A percentile compares a stretch with the other conserved stretches of the same genome.
Evolutionary conservation across 2,888 invertebrate species (phyloP).

Genomic region (Idaea aversata): DNA sequence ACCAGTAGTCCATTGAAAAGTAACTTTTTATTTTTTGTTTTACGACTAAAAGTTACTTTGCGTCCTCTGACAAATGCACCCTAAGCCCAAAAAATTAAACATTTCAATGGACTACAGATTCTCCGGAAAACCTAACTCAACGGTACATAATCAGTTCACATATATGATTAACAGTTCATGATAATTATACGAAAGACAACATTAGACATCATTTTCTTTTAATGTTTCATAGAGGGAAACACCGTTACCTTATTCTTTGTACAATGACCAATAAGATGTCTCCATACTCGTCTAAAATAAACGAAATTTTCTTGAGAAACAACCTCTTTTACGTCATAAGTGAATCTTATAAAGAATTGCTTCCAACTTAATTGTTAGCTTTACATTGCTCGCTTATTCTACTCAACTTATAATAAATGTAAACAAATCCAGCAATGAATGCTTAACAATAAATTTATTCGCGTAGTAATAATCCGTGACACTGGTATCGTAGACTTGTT

Average conservation of each 20-base stretch:
- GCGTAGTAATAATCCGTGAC: conserved; percentile 26
- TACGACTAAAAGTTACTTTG: too few relatives aligned
- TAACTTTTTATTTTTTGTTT: too few relatives aligned
- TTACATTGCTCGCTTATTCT: neutral
- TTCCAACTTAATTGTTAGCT: neutral
- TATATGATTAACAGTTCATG: neutral
- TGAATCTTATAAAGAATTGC: neutral
- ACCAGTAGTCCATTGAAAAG: too few relatives aligned
- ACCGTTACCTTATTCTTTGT: conserved; percentile 34
- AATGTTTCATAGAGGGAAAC: conserved; percentile 37
- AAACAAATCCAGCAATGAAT: conserved; percentile 22
- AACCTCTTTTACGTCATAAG: conserved; percentile 45
- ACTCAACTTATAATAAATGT: neutral
- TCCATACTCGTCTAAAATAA: conserved; percentile 23
- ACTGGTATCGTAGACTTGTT: conserved; percentile 38
- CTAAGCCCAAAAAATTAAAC: too few relatives aligned
- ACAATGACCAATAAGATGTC: conserved; percentile 25
- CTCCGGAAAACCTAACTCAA: too few relatives aligned
- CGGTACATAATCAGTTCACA: neutral
- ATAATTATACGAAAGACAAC: neutral
- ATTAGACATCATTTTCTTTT: neutral
- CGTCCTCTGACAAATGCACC: too few relatives aligned
- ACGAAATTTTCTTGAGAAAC: conserved; percentile 42
- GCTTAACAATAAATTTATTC: conserved; percentile 1
- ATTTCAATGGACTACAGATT: too few relatives aligned